These are phyloP conservation scores for Bubo scandiacus DNA, from an alignment of 2,113 vertebrate species.

Conservation along the genomic window DNA sequence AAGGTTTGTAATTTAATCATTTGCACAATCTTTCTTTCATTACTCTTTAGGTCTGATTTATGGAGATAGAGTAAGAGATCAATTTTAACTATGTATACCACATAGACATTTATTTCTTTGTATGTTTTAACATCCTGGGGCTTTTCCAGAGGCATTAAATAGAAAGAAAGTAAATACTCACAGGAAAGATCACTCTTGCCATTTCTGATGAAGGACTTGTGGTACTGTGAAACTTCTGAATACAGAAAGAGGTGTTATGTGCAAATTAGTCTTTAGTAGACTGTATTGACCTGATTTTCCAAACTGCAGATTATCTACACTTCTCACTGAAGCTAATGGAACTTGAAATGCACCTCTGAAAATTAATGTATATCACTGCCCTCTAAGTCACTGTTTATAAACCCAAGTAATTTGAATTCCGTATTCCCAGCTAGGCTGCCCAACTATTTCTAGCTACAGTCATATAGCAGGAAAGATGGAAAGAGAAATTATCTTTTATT, in stretches of 20 bases:
- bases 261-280: neutral
- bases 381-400: conserved; percentile 36
- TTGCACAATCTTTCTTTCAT: neutral
- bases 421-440: neutral
- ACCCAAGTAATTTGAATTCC: neutral
- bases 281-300: conserved; percentile 12
- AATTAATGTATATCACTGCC: conserved; percentile 25
- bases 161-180: conserved; percentile 18
- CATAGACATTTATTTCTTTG: neutral
- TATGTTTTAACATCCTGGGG: neutral
- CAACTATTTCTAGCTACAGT: neutral
- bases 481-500: neutral
- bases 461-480: neutral
- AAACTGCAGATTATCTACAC: neutral
- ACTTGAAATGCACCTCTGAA: conserved; percentile 30
- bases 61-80: neutral
- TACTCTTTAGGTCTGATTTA: neutral
- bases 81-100: neutral
- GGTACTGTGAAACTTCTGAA: neutral
- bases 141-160: neutral
- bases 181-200: neutral
- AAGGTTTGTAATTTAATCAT: conserved; percentile 36
- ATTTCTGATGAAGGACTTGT: neutral
- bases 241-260: neutral
- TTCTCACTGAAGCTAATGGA: conserved; percentile 1